Evolutionary conservation across 2,888 invertebrate species (phyloP), one percentile per base, ranked within the genome.

Genomic region (Lochmaea capreae): DNA sequence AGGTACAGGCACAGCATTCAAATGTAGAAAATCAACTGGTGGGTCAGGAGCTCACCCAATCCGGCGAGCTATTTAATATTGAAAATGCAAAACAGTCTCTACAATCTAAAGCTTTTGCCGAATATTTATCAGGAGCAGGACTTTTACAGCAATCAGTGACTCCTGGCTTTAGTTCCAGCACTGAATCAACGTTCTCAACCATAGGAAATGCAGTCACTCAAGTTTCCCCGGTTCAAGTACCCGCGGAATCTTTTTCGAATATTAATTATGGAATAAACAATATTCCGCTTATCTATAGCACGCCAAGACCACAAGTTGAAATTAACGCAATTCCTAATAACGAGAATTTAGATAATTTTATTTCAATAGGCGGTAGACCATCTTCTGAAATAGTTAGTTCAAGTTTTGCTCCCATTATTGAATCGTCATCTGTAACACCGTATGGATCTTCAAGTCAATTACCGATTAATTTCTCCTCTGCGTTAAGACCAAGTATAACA

Each of bases 301-400:
- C 54, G n/a, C 54, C 54, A 54, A 54, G 54, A 10, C 54, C 54
- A 54, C 54, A 54, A 54, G 54, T 54, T 54, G 54, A 54, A 54
- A 54, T 54, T 54, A 54, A 54, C 54, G 54, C 54, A 16, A 54
- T 54, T 18, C 18, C 54, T 16, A 54, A 54, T 54, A 54, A 54
- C 18, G 54, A 46, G 14, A 46, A 16, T 54, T 3, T 54, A 54
- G 54, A 54, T 18, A 54, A 54, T 54, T 54, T 16, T 9, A 18
- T 54, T 9, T 16, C 54, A 18, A 54, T 54, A 10, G 54, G 54
- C 18, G 54, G 54, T 54, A 54, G 54, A 3, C 11, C n/a, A 54
- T 5, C 8, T 54, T 18, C 54, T 3, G 54, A 54, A 1, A 2
- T 54, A 10, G 16, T 54, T 18, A 10, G 16, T 9, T 54, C 54